Percentiles rank a stretch among this genome's conserved stretches.
Evolutionary conservation across 37 sponge, comb jelly and placozoan species (phyloP).

Genomic region (Oopsacas minuta): DNA sequence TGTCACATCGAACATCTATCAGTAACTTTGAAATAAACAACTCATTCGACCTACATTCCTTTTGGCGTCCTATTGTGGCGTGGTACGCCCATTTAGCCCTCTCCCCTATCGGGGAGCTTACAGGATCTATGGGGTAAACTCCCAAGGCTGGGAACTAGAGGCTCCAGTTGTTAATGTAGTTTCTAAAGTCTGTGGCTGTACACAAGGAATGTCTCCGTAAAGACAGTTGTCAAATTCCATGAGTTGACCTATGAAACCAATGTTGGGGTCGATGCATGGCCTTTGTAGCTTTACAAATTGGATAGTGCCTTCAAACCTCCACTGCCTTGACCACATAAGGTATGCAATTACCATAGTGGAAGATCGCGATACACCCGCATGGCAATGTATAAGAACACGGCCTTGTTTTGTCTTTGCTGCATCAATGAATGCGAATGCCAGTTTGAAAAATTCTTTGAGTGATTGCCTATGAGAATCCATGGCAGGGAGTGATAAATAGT

Average conservation of each 20-base stretch:
- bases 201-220: neutral
- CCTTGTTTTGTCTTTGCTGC: neutral
- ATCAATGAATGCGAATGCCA: neutral
- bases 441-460: neutral
- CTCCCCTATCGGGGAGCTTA: slow-evolving; percentile 4
- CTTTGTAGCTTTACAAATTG: neutral
- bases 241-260: neutral
- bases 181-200: neutral
- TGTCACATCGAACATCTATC: no score
- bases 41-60: neutral
- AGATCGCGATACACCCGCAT: neutral
- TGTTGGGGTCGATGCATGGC: slow-evolving; percentile 1
- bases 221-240: neutral
- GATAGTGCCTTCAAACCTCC: neutral
- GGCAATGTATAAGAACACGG: neutral
- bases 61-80: neutral
- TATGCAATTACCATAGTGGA: neutral
- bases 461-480: neutral
- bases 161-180: neutral
- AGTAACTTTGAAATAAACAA: no score
- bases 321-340: neutral
- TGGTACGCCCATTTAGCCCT: neutral
- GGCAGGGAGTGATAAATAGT: neutral
- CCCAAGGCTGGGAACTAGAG: neutral
- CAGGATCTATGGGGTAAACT: neutral